Conservation (phyloP, 1,140 invertebrate genomes). For the Venustaconcha ellipsiformis region DNA sequence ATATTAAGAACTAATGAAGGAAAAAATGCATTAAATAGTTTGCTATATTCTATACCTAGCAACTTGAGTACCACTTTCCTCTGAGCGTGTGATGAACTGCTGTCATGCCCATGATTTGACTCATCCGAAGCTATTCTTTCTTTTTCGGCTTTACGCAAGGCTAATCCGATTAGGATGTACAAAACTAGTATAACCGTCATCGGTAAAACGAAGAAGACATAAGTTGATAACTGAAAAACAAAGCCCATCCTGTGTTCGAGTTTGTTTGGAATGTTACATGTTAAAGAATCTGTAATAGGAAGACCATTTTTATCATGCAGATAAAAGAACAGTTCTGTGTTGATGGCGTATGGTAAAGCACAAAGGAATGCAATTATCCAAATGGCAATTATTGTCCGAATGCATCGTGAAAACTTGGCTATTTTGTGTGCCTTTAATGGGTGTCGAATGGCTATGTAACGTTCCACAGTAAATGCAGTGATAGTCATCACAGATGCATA, state of each 20-base stretch:
- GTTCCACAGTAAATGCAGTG: conserved; percentile 92
- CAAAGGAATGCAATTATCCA: conserved; percentile 84
- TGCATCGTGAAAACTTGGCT: conserved; percentile 82
- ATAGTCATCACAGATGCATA: conserved; percentile 95
- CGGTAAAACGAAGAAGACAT: conserved; percentile 69
- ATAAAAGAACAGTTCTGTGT: conserved; percentile 59
- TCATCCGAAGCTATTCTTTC: conserved; percentile 38
- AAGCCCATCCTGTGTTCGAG: conserved; percentile 53
- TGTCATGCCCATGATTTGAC: conserved; percentile 24
- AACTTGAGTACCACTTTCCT: conserved; percentile 36
- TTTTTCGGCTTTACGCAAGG: conserved; percentile 59
- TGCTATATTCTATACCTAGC: conserved; percentile 26
- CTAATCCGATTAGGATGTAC: conserved; percentile 68
- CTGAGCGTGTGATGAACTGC: conserved; percentile 15
- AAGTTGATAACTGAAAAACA: conserved; percentile 66
- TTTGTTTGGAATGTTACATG: conserved; percentile 61
- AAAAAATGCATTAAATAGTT: background rate
- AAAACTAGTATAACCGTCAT: conserved; percentile 67
- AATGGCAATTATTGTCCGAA: conserved; percentile 82
- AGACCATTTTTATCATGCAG: conserved; percentile 35
- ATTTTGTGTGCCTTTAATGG: conserved; percentile 90
- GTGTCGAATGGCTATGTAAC: conserved; percentile 95
- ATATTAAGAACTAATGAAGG: background rate
- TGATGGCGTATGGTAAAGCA: conserved; percentile 77
- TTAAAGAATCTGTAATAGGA: conserved; percentile 53